Percentiles rank a stretch among this genome's conserved stretches.
Conservation (phyloP, 2,113 vertebrate species). For the Siniperca chuatsi region DNA sequence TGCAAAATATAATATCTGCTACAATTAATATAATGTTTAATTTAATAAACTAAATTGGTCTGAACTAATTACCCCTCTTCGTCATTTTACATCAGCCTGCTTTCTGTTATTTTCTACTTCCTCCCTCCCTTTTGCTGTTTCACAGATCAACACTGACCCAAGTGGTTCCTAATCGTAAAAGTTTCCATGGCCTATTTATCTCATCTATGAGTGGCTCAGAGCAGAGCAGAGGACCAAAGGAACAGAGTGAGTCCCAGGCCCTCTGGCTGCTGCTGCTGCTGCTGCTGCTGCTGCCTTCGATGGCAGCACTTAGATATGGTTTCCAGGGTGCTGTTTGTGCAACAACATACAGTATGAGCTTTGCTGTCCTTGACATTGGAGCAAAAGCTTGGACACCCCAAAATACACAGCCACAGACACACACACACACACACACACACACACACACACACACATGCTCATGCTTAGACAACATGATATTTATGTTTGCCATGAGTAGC, state of each 20-base stretch:
- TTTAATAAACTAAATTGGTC: background rate
- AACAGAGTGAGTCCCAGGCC: background rate
- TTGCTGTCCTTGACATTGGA: slow-evolving; percentile 39
- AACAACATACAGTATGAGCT: slow-evolving; percentile 56
- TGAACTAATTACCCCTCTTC: background rate
- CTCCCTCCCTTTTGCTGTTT: background rate
- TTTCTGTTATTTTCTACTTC: slow-evolving; percentile 15
- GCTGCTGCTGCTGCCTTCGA: background rate
- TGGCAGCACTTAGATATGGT: slow-evolving; percentile 30
- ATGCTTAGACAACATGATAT: slow-evolving; percentile 42
- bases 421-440: background rate
- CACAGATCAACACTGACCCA: slow-evolving; percentile 23
- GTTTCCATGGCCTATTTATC: slow-evolving; percentile 62
- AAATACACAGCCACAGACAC: slow-evolving; percentile 27
- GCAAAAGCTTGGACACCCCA: slow-evolving; percentile 3
- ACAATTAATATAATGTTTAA: too few species aligned
- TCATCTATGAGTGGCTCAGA: slow-evolving; percentile 39
- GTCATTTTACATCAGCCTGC: background rate
- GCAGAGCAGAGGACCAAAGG: slow-evolving; percentile 6
- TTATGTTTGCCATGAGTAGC: slow-evolving; percentile 30
- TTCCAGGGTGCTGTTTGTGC: slow-evolving; percentile 61
- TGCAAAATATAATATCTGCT: background rate
- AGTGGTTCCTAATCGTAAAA: slow-evolving; percentile 37
- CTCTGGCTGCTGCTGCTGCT: background rate
- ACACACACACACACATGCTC: background rate